phyloP scores from a whole-genome alignment of 2,888 invertebrate genomes.

The Drosophila suboccidentalis region DNA sequence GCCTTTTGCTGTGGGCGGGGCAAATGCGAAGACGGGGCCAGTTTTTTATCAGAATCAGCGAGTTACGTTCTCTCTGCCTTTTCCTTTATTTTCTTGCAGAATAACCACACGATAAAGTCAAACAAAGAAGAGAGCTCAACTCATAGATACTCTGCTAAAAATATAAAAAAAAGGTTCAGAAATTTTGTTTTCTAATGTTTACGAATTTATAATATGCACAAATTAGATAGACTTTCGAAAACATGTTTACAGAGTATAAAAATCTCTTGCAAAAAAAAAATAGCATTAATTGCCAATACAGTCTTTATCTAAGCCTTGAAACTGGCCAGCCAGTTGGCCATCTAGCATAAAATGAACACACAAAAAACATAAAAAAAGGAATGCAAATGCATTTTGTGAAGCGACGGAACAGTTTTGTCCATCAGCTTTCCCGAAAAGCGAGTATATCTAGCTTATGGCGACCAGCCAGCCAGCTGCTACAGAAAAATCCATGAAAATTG shows the following conservation, averaged over 20 bases:
- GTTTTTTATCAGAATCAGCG: conserved; percentile 31
- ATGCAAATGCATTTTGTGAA: conserved; percentile 62
- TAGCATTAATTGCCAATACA: conserved; percentile 39
- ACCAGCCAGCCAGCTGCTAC: conserved; percentile 18
- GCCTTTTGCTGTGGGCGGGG: conserved; percentile 4
- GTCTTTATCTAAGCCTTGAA: conserved; percentile 62
- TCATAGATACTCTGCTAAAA: neutral
- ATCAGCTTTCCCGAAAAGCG: conserved; percentile 32
- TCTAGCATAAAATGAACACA: conserved; percentile 31
- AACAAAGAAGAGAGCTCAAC: neutral
- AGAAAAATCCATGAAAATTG: conserved; percentile 43
- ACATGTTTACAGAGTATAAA: neutral
- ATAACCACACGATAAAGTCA: neutral
- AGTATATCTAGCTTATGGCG: conserved; percentile 45
- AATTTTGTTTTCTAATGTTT: neutral
- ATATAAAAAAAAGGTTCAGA: neutral
- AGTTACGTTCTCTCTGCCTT: conserved; percentile 38
- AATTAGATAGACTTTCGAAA: neutral
- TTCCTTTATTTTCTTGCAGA: neutral
- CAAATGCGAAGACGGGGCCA: neutral
- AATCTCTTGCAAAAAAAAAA: conserved; percentile 12
- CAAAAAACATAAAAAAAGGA: conserved; percentile 23
- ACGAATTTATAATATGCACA: neutral
- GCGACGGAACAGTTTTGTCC: conserved; percentile 35
- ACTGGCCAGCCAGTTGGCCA: conserved; percentile 41